Evolutionary conservation across 1,140 invertebrate genomes (phyloP).

Genomic region (Solen grandis): DNA sequence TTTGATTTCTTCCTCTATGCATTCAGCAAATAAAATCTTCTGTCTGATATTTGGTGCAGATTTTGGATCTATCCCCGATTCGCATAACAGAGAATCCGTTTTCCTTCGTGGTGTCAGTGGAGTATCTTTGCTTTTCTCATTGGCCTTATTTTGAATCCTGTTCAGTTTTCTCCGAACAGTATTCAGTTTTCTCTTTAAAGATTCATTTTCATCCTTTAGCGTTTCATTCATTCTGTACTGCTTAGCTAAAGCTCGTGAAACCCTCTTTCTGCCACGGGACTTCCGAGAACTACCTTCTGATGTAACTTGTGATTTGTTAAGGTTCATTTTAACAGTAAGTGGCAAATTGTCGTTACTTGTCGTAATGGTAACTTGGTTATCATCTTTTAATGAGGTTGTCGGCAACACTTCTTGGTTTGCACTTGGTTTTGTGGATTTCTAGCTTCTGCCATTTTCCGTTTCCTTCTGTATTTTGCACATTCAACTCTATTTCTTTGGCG

Average conservation of each 20-base stretch:
- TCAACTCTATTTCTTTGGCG: conserved; percentile 1
- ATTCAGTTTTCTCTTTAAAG: too few relatives aligned
- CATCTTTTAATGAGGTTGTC: background rate
- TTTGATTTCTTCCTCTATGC: background rate
- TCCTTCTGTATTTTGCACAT: conserved; percentile 15
- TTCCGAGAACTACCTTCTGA: background rate
- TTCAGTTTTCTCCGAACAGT: too few relatives aligned
- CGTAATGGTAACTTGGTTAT: background rate
- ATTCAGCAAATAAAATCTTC: background rate
- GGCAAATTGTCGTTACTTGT: background rate
- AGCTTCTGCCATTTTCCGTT: background rate
- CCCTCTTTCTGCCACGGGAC: conserved; percentile 11
- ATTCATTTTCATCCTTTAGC: too few relatives aligned
- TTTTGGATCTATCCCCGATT: background rate
- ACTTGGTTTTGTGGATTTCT: background rate
- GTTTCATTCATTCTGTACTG: background rate
- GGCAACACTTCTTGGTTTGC: background rate
- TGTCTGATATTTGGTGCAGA: background rate
- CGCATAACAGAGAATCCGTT: background rate
- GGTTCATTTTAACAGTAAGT: background rate
- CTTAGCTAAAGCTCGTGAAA: conserved; percentile 17
- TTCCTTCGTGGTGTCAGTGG: background rate
- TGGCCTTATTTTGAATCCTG: too few relatives aligned
- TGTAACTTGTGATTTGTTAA: background rate
- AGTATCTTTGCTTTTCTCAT: too few relatives aligned